Evolutionary conservation across 2,888 invertebrate species (phyloP), one percentile per base, ranked within the genome.

Genomic region (Rotaria socialis): DNA sequence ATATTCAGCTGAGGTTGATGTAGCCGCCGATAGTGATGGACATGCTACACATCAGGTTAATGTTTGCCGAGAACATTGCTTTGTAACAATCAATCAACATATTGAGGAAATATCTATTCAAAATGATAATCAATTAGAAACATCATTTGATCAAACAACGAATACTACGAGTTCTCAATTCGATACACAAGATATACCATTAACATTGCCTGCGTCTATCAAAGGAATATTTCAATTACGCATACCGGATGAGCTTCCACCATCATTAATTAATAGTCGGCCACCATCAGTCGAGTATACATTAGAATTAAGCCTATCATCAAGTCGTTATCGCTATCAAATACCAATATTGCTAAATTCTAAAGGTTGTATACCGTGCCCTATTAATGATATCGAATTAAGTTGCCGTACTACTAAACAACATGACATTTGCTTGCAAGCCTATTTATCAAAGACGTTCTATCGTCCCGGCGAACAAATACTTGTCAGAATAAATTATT

Each of bases 401-500:
- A n/a, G n/a, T 80, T 11, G 11, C n/a, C 22, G 41, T 47, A 11
- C 10, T 47, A n/a, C n/a, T 80, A 80, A n/a, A n/a, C 43, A n/a
- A 47, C 80, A 80, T 80, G 35, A 80, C n/a, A 47, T 80, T n/a
- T 41, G 41, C 10, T 47, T 80, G n/a, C 43, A 43, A n/a, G 80
- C 47, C 6, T 11, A 1, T 24, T 10, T 47, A 47, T 11, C 47
- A 10, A 43, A 80, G n/a, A 43, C 11, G 10, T 47, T 47, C 24
- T 80, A 47, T 80, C 80, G n/a, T 14, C 80, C 80, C n/a, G 47
- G 80, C 47, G 80, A 80, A 47, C 47, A 43, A 80, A 47, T 80
- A 19, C 10, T 47, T 14, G n/a, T 80, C 47, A 22, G 47, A 24
- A 16, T 80, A 43, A 47, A 24, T 47, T 80, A 80, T 47, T 14